Evolutionary conservation across 2,113 vertebrate species (phyloP).

Genomic region (Solea solea): DNA sequence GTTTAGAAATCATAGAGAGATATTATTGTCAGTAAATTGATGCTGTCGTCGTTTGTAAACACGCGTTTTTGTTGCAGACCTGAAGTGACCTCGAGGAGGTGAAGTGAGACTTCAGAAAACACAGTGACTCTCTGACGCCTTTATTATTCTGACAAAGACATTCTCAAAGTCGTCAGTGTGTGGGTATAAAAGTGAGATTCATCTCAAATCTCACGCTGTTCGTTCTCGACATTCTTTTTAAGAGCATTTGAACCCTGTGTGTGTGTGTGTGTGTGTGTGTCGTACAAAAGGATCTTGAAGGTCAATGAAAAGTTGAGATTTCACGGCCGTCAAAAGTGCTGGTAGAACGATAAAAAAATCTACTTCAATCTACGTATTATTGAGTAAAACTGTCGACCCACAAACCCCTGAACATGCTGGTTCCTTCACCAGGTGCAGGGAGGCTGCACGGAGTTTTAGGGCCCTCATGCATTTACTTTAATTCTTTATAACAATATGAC

Average conservation of each 20-base stretch:
- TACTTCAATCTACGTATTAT: constrained; percentile 25
- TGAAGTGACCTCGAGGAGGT: constrained; percentile 50
- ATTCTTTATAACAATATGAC: constrained; percentile 18
- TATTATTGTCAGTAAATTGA: constrained; percentile 37
- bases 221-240: constrained; percentile 63
- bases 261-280: neutral
- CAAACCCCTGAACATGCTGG: constrained; percentile 58
- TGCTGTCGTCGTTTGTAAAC: constrained; percentile 62
- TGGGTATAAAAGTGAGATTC: constrained; percentile 59
- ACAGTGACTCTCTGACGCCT: constrained; percentile 65
- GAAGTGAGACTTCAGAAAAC: constrained; percentile 49
- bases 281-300: constrained; percentile 59
- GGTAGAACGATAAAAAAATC: constrained; percentile 56
- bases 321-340: constrained; percentile 66
- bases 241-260: constrained; percentile 58
- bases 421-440: constrained; percentile 23
- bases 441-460: neutral
- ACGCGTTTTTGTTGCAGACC: constrained; percentile 59
- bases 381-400: constrained; percentile 38
- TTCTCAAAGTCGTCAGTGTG: constrained; percentile 57
- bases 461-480: constrained; percentile 28
- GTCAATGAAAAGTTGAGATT: constrained; percentile 34
- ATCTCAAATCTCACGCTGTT: constrained; percentile 45
- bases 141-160: constrained; percentile 50
- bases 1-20: constrained; percentile 65